Percentiles rank a stretch among this genome's conserved stretches.
These are phyloP conservation scores for Hydrotaea cyrtoneurina DNA, from an alignment of 2,888 invertebrate species.

Conservation along the genomic window DNA sequence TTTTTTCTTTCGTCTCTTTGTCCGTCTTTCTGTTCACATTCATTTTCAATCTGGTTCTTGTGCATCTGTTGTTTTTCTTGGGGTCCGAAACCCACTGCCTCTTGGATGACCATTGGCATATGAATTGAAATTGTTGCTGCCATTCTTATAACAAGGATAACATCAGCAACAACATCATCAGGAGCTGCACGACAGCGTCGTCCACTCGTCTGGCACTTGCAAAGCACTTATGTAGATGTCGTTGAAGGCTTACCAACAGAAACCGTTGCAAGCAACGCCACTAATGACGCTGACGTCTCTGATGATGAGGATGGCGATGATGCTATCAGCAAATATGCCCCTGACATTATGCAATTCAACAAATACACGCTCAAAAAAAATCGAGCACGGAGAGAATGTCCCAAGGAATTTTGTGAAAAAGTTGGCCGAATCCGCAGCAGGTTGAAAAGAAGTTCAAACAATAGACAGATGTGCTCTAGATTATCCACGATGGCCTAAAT, in stretches of 20 bases:
- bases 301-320: conserved; percentile 2
- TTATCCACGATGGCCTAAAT: too few species aligned
- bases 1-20: conserved; percentile 38
- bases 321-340: conserved; percentile 69
- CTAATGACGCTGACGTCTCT: conserved; percentile 59
- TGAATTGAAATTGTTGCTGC: conserved; percentile 66
- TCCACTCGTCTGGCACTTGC: conserved; percentile 60
- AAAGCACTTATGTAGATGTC: conserved; percentile 60
- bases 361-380: conserved; percentile 19
- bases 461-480: too few species aligned
- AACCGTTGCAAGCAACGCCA: conserved; percentile 46
- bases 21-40: neutral
- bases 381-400: too few species aligned
- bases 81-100: neutral
- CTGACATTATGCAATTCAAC: conserved; percentile 68
- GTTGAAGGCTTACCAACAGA: conserved; percentile 53
- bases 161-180: conserved; percentile 14
- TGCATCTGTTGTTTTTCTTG: conserved; percentile 10
- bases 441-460: too few species aligned
- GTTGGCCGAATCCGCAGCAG: too few species aligned
- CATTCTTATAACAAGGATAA: conserved; percentile 55
- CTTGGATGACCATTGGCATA: conserved; percentile 57
- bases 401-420: too few species aligned
- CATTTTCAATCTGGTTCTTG: neutral
- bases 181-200: conserved; percentile 20